These are phyloP conservation scores for Psilopsiagon aurifrons DNA, from an alignment of 2,113 vertebrate species.

Conservation along the genomic window DNA sequence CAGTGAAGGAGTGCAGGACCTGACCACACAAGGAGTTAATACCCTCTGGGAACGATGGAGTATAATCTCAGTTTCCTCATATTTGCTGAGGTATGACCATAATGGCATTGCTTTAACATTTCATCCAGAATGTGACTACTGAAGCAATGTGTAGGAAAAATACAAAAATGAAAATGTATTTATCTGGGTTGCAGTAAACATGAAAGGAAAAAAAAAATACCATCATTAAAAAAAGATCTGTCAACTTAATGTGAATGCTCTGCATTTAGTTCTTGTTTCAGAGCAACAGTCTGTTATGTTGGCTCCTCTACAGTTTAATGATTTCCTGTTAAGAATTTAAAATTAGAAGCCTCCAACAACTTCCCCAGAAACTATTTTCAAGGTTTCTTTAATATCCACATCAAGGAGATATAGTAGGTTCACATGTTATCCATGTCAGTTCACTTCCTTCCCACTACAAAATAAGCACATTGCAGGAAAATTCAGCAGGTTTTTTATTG, in stretches of 20 bases:
- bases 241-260: constrained; percentile 56
- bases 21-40: not conserved
- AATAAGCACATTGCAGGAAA: constrained; percentile 46
- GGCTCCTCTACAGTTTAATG: constrained; percentile 63
- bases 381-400: constrained; percentile 72
- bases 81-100: not conserved
- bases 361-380: constrained; percentile 67
- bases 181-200: constrained; percentile 55
- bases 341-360: constrained; percentile 71
- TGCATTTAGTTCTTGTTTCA: constrained; percentile 61
- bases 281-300: constrained; percentile 63
- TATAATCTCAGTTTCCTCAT: not conserved
- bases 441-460: constrained; percentile 63
- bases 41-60: not conserved
- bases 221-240: constrained; percentile 34
- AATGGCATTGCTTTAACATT: not conserved
- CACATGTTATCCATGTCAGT: constrained; percentile 63
- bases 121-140: not conserved
- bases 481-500: constrained; percentile 51
- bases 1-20: not conserved
- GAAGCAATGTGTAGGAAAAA: not conserved
- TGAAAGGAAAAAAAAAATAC: not conserved
- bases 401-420: constrained; percentile 64
- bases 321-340: constrained; percentile 68
- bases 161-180: not conserved